These are phyloP conservation scores for Mola mola DNA, from an alignment of 2,113 vertebrate species.

Conservation along the genomic window DNA sequence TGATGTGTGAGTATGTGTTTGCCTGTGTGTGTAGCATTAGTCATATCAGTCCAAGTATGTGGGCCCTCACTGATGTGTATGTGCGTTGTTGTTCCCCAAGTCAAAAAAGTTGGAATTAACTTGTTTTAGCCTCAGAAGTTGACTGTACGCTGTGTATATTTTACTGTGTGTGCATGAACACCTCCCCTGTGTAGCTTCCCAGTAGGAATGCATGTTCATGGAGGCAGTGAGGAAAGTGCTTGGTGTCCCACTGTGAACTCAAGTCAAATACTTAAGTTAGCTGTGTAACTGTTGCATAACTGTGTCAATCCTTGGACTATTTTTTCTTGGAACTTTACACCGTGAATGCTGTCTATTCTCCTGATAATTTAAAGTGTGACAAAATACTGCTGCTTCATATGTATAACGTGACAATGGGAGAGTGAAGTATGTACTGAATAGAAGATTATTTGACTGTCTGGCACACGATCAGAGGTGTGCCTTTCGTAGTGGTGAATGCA, in stretches of 20 bases:
- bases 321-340: slow-evolving; percentile 23
- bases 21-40: slow-evolving; percentile 19
- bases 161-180: slow-evolving; percentile 4
- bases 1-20: slow-evolving; percentile 21
- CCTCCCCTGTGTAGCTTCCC: slow-evolving; percentile 20
- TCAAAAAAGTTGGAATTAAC: slow-evolving; percentile 24
- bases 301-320: slow-evolving; percentile 10
- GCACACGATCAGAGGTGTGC: slow-evolving; percentile 23
- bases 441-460: slow-evolving; percentile 41
- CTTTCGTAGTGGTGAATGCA: slow-evolving; percentile 30
- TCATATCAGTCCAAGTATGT: slow-evolving; percentile 18
- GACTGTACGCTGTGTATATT: background rate
- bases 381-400: slow-evolving; percentile 2
- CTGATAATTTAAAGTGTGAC: slow-evolving; percentile 9
- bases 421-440: slow-evolving; percentile 37
- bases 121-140: slow-evolving; percentile 17
- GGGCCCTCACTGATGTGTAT: background rate
- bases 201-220: slow-evolving; percentile 20
- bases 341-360: slow-evolving; percentile 45
- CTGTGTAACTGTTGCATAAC: slow-evolving; percentile 44
- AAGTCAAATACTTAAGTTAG: slow-evolving; percentile 24
- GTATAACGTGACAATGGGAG: background rate
- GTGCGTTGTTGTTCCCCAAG: slow-evolving; percentile 7
- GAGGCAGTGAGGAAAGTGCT: slow-evolving; percentile 6
- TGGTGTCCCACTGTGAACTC: slow-evolving; percentile 52